Evolutionary conservation across 2,113 vertebrate species (phyloP).

Genomic region (Laticauda colubrina): DNA sequence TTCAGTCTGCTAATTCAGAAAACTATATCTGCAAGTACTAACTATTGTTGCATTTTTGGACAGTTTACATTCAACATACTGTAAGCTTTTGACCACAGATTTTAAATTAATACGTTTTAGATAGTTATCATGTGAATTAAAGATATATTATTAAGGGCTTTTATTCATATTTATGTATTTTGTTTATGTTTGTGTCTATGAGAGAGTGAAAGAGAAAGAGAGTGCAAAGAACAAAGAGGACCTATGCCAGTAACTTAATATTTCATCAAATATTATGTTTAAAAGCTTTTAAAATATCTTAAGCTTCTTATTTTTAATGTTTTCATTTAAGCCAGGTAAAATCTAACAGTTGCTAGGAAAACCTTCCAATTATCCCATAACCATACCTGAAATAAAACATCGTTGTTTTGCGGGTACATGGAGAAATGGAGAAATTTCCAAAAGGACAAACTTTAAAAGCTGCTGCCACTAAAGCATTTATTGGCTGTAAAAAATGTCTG

Average conservation of each 20-base stretch:
- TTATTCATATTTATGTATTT: not conserved
- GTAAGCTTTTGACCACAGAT: not conserved
- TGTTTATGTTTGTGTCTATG: not conserved
- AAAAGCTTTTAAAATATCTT: slow-evolving; percentile 6
- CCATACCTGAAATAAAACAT: not conserved
- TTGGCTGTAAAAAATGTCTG: not conserved
- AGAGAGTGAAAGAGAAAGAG: not conserved
- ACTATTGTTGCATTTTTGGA: not conserved
- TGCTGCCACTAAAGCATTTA: not conserved
- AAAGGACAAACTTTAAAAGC: not conserved
- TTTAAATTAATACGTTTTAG: not conserved
- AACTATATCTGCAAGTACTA: not conserved
- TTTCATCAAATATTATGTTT: not conserved
- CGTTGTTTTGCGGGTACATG: not conserved
- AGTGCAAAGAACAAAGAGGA: not conserved
- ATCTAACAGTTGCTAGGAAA: not conserved
- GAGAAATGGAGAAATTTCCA: not conserved
- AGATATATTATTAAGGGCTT: slow-evolving; percentile 2
- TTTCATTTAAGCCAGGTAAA: not conserved
- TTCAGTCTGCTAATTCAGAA: not conserved
- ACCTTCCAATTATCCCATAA: not conserved
- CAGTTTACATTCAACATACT: not conserved
- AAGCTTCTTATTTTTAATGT: not conserved
- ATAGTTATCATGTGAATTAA: not conserved
- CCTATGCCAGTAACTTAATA: not conserved